Evolutionary conservation across 2,797 vertebrate genomes (phyloP).

Genomic region (Gambusia yucatana): DNA sequence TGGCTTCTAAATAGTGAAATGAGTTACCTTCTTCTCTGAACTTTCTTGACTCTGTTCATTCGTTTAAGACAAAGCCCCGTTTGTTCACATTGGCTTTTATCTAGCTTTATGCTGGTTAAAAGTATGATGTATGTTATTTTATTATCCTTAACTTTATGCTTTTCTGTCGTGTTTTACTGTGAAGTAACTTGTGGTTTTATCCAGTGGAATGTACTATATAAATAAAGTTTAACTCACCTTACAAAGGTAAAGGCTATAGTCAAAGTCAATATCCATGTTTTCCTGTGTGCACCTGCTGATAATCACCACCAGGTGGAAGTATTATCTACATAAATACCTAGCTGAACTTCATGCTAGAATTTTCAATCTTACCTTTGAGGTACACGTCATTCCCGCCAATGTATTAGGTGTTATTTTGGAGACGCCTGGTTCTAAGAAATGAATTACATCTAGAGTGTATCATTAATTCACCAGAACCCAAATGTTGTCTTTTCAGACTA

Average conservation of each 20-base stretch:
- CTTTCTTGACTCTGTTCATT: too few species aligned
- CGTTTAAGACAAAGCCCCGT: too few species aligned
- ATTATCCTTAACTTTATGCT: too few species aligned
- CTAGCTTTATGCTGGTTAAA: too few species aligned
- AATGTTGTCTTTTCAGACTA: background rate
- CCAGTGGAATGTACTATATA: too few species aligned
- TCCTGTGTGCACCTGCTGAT: background rate
- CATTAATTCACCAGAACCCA: background rate
- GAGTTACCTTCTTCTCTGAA: too few species aligned
- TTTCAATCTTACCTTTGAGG: background rate
- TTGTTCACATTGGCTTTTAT: too few species aligned
- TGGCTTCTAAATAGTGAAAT: too few species aligned
- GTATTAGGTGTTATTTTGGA: background rate
- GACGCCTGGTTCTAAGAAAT: background rate
- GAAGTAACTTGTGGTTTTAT: too few species aligned
- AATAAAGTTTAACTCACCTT: too few species aligned
- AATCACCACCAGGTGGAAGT: slow-evolving; percentile 54
- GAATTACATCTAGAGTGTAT: background rate
- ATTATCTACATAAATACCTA: background rate
- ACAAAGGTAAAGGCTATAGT: background rate
- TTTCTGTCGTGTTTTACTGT: too few species aligned
- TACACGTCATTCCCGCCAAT: background rate
- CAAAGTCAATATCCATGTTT: background rate
- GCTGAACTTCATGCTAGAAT: background rate
- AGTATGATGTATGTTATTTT: too few species aligned